Evolutionary conservation across 2,888 invertebrate genomes (phyloP).

Genomic region (Gastrophysa polygoni): DNA sequence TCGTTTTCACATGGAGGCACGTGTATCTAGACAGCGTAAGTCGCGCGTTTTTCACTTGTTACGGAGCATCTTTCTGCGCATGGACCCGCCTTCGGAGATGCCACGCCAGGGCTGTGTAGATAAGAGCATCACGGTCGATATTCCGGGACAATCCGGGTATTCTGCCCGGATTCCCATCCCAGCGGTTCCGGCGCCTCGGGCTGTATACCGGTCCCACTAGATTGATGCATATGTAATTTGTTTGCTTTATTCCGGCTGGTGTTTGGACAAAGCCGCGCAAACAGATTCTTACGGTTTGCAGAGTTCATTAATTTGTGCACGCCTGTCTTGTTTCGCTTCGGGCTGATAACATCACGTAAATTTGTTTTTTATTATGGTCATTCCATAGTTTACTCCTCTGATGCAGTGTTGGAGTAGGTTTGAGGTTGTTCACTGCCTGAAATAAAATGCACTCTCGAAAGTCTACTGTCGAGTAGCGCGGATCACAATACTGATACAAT

Average conservation of each 20-base stretch:
- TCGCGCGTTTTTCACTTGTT: conserved; percentile 46
- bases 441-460: no score
- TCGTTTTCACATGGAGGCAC: conserved; percentile 38
- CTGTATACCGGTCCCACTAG: conserved; percentile 45
- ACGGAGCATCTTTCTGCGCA: conserved; percentile 52
- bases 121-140: conserved; percentile 56
- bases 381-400: no score
- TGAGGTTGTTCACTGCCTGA: no score
- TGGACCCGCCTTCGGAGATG: conserved; percentile 47
- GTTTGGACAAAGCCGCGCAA: conserved; percentile 41
- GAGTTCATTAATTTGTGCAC: conserved; percentile 42
- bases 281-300: conserved; percentile 45
- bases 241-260: conserved; percentile 46
- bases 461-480: no score
- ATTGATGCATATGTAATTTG: conserved; percentile 55
- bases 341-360: conserved; percentile 23
- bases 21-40: conserved; percentile 42
- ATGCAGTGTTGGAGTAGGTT: no score
- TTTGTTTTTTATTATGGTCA: conserved; percentile 9
- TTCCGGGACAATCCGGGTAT: conserved; percentile 51
- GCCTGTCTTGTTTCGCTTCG: conserved; percentile 33
- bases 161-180: conserved; percentile 49
- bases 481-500: no score
- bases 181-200: conserved; percentile 33
- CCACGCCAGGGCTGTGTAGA: conserved; percentile 54